These are phyloP conservation scores for Ophion ventricosus DNA, from an alignment of 2,888 invertebrate species.

Conservation along the genomic window DNA sequence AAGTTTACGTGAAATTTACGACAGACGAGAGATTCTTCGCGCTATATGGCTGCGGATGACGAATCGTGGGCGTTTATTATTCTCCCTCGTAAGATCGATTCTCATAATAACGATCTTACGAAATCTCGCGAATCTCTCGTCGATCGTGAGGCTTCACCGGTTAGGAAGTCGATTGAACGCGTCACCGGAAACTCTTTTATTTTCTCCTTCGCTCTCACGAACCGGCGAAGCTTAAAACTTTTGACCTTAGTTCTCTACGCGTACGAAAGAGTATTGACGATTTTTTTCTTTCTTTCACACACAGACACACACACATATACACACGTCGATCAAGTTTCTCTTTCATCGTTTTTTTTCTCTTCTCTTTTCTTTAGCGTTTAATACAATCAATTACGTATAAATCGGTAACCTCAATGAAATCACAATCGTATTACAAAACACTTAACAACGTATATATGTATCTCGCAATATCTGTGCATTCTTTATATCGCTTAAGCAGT, in stretches of 20 bases:
- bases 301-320: neutral
- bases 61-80: conserved; percentile 21
- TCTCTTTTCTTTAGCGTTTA: conserved; percentile 29
- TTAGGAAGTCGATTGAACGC: conserved; percentile 23
- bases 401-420: conserved; percentile 83
- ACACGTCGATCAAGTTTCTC: conserved; percentile 38
- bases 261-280: conserved; percentile 37
- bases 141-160: conserved; percentile 57
- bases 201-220: conserved; percentile 9
- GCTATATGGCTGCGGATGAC: neutral
- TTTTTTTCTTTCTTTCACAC: no score
- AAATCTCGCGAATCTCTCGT: conserved; percentile 45
- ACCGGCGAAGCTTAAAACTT: conserved; percentile 68
- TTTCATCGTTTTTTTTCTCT: conserved; percentile 21
- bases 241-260: conserved; percentile 66
- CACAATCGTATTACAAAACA: conserved; percentile 78
- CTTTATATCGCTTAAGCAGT: conserved; percentile 44
- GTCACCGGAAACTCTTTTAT: conserved; percentile 2
- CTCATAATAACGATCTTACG: conserved; percentile 24
- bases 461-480: conserved; percentile 50
- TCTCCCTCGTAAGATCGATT: conserved; percentile 2
- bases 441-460: conserved; percentile 34
- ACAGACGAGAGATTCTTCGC: conserved; percentile 40
- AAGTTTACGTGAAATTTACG: conserved; percentile 62
- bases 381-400: conserved; percentile 76